These are phyloP conservation scores for Halictus quadricinctus DNA, from an alignment of 2,888 invertebrate genomes.

Conservation along the genomic window DNA sequence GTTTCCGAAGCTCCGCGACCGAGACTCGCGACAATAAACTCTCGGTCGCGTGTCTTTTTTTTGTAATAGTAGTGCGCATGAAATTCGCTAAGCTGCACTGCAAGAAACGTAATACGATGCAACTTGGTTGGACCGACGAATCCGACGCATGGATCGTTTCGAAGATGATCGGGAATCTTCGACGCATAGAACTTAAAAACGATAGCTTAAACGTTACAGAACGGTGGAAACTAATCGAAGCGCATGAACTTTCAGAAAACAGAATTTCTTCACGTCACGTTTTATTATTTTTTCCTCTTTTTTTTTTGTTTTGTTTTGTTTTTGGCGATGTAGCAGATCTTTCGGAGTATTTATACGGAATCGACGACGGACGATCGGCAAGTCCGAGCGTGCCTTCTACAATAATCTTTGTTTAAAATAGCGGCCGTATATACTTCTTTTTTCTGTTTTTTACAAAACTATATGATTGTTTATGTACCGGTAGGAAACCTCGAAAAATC, in stretches of 20 bases:
- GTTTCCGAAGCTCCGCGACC: neutral
- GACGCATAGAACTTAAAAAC: conserved; percentile 39
- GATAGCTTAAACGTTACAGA: conserved; percentile 18
- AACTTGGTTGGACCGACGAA: conserved; percentile 25
- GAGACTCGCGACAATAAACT: neutral
- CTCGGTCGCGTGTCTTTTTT: neutral
- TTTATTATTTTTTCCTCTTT: neutral
- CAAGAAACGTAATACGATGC: conserved; percentile 55
- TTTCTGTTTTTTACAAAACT: conserved; percentile 55
- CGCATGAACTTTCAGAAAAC: conserved; percentile 41
- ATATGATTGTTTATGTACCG: conserved; percentile 52
- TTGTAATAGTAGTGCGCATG: neutral
- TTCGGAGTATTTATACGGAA: conserved; percentile 31
- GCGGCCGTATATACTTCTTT: conserved; percentile 38
- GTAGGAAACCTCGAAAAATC: conserved; percentile 58
- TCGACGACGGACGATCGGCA: conserved; percentile 18
- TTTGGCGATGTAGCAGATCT: conserved; percentile 48
- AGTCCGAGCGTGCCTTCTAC: conserved; percentile 35
- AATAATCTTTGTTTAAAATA: conserved; percentile 33
- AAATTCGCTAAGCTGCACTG: conserved; percentile 38
- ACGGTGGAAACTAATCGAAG: conserved; percentile 35
- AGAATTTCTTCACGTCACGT: conserved; percentile 35
- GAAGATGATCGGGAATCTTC: neutral
- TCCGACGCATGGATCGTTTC: conserved; percentile 38
- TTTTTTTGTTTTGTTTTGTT: neutral